phyloP scores from a whole-genome alignment of 2,888 invertebrate genomes.

The Lepetodrilus schrolli region DNA sequence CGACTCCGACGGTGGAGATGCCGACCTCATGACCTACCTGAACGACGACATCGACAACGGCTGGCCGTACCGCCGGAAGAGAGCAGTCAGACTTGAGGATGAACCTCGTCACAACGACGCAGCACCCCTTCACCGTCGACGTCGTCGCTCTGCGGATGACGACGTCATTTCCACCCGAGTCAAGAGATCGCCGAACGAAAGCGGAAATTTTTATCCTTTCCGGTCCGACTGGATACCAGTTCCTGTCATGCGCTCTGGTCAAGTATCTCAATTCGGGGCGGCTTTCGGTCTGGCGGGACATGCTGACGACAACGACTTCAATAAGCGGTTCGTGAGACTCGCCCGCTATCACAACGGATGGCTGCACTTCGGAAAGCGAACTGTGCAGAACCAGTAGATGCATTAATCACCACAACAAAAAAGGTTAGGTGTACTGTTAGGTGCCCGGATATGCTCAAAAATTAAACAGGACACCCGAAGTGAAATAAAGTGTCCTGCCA shows the following conservation, averaged over 20 bases:
- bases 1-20: neutral
- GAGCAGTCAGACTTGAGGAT: neutral
- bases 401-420: no score
- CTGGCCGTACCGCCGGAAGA: neutral
- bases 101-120: neutral
- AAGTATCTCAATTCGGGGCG: neutral
- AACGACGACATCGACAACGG: neutral
- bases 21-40: neutral
- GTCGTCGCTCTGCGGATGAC: neutral
- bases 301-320: conserved; percentile 32
- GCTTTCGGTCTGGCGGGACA: neutral
- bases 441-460: no score
- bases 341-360: conserved; percentile 46
- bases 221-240: no score
- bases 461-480: no score
- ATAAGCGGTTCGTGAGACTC: conserved; percentile 66
- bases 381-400: neutral
- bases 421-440: no score
- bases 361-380: conserved; percentile 5
- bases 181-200: neutral
- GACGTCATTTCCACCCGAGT: neutral
- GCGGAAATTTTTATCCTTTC: no score
- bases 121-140: neutral
- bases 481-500: no score
- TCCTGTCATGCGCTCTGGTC: neutral